Percentiles rank a stretch among this genome's conserved stretches.
phyloP scores from a whole-genome alignment of 2,797 vertebrate genomes.

The Mus caroli region DNA sequence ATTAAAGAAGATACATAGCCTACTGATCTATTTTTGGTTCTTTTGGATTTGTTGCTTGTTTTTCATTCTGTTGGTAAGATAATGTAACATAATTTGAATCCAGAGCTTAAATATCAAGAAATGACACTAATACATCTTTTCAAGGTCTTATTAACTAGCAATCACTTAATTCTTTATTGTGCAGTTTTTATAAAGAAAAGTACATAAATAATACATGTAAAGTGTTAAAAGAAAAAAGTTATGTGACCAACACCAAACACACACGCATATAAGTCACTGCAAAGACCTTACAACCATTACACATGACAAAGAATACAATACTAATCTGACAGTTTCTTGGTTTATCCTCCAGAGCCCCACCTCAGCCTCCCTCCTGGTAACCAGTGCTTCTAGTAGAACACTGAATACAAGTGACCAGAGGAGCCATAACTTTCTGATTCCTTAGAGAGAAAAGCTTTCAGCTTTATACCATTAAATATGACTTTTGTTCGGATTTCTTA shows the following conservation, averaged over 20 bases:
- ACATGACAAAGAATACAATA: neutral
- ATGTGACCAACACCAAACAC: neutral
- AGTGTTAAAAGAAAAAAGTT: slow-evolving; percentile 2
- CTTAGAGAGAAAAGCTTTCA: neutral
- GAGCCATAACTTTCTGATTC: neutral
- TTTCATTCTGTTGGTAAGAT: slow-evolving; percentile 1
- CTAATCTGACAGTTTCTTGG: neutral
- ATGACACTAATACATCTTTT: neutral
- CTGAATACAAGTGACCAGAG: neutral
- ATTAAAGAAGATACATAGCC: neutral
- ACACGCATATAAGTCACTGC: neutral
- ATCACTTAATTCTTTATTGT: slow-evolving; percentile 27
- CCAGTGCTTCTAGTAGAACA: neutral
- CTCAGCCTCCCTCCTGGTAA: neutral
- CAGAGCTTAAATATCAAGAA: slow-evolving; percentile 43
- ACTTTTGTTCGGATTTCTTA: neutral
- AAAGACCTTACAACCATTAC: slow-evolving; percentile 2
- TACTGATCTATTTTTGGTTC: neutral
- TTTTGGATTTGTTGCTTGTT: neutral
- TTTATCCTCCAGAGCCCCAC: neutral
- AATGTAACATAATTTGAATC: neutral
- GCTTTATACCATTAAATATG: neutral
- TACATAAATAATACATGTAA: slow-evolving; percentile 1
- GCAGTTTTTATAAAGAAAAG: slow-evolving; percentile 15
- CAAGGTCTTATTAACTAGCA: neutral